Percentiles rank a stretch among this genome's conserved stretches.
Conservation (phyloP, 2,113 vertebrate species). For the Corythoichthys haematopterus region DNA sequence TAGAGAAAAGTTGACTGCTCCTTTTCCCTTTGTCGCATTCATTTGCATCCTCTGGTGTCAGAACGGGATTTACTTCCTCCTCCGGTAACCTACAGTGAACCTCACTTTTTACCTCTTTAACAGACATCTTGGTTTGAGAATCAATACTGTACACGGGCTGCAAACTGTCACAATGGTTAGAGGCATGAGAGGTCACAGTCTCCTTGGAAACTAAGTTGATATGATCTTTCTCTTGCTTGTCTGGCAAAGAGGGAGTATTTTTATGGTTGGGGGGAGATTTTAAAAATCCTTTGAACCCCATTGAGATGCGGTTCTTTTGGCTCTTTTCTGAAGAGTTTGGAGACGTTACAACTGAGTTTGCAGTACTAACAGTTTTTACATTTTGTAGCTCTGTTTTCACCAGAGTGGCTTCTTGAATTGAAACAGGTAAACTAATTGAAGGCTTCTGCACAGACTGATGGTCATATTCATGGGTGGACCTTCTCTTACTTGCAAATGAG, state of each 20-base stretch:
- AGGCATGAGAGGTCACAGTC: slow-evolving; percentile 54
- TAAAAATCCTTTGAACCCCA: slow-evolving; percentile 80
- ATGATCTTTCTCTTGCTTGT: slow-evolving; percentile 87
- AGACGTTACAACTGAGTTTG: slow-evolving; percentile 37
- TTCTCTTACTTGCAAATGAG: slow-evolving; percentile 60
- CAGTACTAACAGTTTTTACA: slow-evolving; percentile 56
- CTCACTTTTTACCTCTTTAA: slow-evolving; percentile 51
- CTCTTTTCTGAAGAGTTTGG: slow-evolving; percentile 71
- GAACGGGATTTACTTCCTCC: slow-evolving; percentile 34
- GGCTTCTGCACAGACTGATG: slow-evolving; percentile 58
- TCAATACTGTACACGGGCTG: slow-evolving; percentile 30
- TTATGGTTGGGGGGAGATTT: slow-evolving; percentile 80
- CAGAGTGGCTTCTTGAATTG: slow-evolving; percentile 53
- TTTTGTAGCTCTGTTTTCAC: slow-evolving; percentile 57
- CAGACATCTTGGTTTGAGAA: slow-evolving; percentile 32
- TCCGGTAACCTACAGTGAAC: slow-evolving; percentile 44
- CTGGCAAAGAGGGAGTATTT: slow-evolving; percentile 76
- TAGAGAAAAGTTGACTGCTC: slow-evolving; percentile 74
- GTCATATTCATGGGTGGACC: slow-evolving; percentile 49
- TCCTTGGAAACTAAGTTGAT: slow-evolving; percentile 83
- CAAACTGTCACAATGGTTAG: slow-evolving; percentile 40
- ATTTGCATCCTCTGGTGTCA: slow-evolving; percentile 33
- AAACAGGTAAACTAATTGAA: slow-evolving; percentile 46
- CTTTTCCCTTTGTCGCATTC: slow-evolving; percentile 61
- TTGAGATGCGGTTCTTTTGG: slow-evolving; percentile 77